Evolutionary conservation across 2,888 invertebrate species (phyloP), one percentile per base, ranked within the genome.

Genomic region (Apotomis betuletana): DNA sequence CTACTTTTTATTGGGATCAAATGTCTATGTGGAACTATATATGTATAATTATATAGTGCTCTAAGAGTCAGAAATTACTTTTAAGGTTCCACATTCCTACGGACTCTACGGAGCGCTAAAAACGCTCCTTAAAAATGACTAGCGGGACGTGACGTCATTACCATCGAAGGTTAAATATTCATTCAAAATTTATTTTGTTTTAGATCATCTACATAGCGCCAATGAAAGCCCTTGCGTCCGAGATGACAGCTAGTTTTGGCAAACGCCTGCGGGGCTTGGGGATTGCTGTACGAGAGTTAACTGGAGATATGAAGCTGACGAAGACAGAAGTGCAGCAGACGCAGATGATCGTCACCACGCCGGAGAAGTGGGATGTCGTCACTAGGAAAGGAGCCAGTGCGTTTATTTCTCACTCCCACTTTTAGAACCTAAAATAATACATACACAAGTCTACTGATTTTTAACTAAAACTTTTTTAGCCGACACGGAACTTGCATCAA

Each of bases 301-400:
- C 99, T 0, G 99, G 99, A 0, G 99, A 99, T 86, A 99, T 99
- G 97, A 98, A 99, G 80, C 92, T 99, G 15, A 98, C 98, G 0
- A 98, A 98, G 87, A 94, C 95, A 4, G 99, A 99, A 90, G 98
- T 99, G 74, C 95, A 96, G 60, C 96, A 98, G 83, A 99, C 99
- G 0, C 99, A 99, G 91, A 98, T 99, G 96, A 94, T 99, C 61
- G 98, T 99, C 1, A 98, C 99, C 1, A 99, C 99, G 0, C 99
- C 99, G 0, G 99, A 99, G 90, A 99, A 99, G 84, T 99, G 99
- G 99, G 99, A 99, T 87, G 99, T 99, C 5, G 98, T 99, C 1
- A 99, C 99, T 0, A 94, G 99, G 77, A 99, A 99, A 88, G 97
- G 97, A 13, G 96, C 96, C 41, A 96, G 95, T 95, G 85, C 86